These are phyloP conservation scores for Tethea ocularis DNA, from an alignment of 2,888 invertebrate genomes.

Conservation along the genomic window DNA sequence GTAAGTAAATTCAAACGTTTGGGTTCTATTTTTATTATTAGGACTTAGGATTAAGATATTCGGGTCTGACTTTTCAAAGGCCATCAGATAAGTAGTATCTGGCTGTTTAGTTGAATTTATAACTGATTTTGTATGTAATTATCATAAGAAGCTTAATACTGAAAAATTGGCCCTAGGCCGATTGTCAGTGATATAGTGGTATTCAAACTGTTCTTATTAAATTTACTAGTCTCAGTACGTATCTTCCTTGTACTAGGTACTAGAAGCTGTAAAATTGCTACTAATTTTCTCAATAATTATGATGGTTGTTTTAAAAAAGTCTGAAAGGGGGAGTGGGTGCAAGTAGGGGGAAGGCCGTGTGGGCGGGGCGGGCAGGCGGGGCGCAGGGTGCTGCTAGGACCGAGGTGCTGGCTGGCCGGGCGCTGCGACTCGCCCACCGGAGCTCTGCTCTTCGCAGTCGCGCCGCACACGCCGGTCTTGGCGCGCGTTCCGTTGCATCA, in stretches of 20 bases:
- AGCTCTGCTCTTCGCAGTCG: constrained; percentile 65
- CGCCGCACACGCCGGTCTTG: constrained; percentile 61
- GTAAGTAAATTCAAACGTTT: not conserved
- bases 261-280: not conserved
- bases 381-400: constrained; percentile 70
- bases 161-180: too few relatives aligned
- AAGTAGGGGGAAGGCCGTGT: constrained; percentile 54
- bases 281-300: not conserved
- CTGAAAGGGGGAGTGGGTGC: constrained; percentile 56
- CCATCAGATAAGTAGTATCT: too few relatives aligned
- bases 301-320: constrained; percentile 14
- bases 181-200: too few relatives aligned
- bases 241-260: too few relatives aligned
- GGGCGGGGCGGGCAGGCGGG: constrained; percentile 74
- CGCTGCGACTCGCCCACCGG: constrained; percentile 66
- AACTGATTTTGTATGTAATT: too few relatives aligned
- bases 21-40: too few relatives aligned
- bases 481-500: constrained; percentile 61
- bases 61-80: too few relatives aligned
- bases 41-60: too few relatives aligned
- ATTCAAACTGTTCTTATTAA: too few relatives aligned
- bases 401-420: constrained; percentile 55
- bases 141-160: too few relatives aligned
- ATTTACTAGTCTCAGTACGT: too few relatives aligned
- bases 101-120: too few relatives aligned